Percentiles rank a stretch among this genome's conserved stretches.
These are phyloP conservation scores for Gallirallus australis DNA, from an alignment of 2,797 vertebrate genomes.

Conservation along the genomic window DNA sequence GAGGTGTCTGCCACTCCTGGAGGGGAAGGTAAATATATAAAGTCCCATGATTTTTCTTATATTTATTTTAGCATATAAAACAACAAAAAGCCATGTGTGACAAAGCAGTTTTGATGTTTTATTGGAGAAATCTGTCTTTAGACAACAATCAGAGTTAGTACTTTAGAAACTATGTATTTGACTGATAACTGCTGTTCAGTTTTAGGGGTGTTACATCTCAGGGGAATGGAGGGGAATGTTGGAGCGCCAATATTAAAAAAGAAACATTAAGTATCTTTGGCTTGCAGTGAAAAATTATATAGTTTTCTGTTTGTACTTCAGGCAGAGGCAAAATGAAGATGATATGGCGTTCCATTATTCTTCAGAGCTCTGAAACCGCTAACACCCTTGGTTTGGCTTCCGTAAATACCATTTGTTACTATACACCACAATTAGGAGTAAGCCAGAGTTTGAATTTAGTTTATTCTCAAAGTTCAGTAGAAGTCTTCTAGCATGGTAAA, in stretches of 20 bases:
- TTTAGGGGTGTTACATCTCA: not conserved
- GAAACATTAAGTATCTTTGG: not conserved
- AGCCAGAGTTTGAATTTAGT: not conserved
- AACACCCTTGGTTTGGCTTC: not conserved
- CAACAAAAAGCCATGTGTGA: not conserved
- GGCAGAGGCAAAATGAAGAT: not conserved
- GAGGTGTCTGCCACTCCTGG: not conserved
- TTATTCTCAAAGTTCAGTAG: not conserved
- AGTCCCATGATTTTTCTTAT: not conserved
- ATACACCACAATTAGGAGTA: not conserved
- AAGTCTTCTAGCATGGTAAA: not conserved
- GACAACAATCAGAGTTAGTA: not conserved
- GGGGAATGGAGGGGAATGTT: not conserved
- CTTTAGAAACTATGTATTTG: not conserved
- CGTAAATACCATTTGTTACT: not conserved
- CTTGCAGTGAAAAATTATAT: not conserved
- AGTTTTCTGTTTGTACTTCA: not conserved
- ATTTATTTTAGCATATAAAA: not conserved
- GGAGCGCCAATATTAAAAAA: not conserved
- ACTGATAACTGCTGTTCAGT: not conserved
- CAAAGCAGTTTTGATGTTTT: not conserved
- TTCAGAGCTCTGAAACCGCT: not conserved
- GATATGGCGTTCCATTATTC: not conserved
- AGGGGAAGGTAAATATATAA: not conserved
- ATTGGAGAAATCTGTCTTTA: not conserved